These are phyloP conservation scores for Cantharis rufa DNA, from an alignment of 2,888 invertebrate genomes.

Conservation along the genomic window DNA sequence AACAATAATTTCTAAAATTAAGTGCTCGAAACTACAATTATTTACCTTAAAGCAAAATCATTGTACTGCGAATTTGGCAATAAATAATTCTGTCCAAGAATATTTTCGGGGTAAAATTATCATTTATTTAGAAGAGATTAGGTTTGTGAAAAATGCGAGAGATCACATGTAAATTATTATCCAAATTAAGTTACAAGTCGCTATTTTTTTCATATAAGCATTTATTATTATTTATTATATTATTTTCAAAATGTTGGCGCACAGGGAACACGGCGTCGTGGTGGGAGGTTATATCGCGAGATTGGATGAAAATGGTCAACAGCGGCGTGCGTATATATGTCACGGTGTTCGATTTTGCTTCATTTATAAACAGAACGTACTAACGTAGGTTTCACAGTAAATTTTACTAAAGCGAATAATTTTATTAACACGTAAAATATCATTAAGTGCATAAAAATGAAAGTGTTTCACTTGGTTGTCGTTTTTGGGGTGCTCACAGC, in stretches of 20 bases:
- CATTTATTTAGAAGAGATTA: neutral
- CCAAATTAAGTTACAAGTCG: neutral
- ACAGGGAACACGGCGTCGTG: neutral
- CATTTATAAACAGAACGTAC: constrained; percentile 16
- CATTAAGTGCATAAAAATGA: constrained; percentile 11
- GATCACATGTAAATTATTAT: neutral
- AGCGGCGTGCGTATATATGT: constrained; percentile 24
- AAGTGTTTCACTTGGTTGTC: constrained; percentile 17
- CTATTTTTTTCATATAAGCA: neutral
- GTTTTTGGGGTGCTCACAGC: constrained; percentile 7
- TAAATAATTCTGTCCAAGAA: neutral
- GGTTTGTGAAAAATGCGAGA: neutral
- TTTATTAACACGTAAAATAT: neutral
- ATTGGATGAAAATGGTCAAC: constrained; percentile 14
- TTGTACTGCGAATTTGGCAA: neutral
- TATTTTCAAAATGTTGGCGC: neutral
- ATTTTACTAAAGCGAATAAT: neutral
- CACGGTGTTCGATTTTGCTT: constrained; percentile 20
- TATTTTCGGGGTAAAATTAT: neutral
- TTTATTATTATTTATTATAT: neutral
- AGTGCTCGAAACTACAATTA: neutral
- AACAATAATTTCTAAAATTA: neutral
- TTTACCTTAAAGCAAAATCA: neutral
- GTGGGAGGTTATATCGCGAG: neutral
- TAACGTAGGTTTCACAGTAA: constrained; percentile 1